Evolutionary conservation across 92 coral and sea anemone species (phyloP), one percentile per base, ranked within the genome.

Genomic region (Zoanthus gigantus): DNA sequence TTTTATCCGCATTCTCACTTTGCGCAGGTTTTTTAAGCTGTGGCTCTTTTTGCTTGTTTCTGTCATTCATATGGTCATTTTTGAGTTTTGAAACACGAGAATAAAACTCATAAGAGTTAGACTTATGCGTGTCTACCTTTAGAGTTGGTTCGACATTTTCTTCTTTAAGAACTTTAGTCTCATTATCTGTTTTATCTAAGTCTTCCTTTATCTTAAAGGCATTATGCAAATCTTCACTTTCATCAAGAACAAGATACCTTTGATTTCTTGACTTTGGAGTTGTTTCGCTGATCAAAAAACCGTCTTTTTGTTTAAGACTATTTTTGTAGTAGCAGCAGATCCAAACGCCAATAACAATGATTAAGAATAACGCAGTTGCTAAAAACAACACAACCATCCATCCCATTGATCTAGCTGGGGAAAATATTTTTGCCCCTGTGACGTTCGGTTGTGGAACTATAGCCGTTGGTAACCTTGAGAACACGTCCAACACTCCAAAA

Each of bases 281-380:
- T 18, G 61, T 81, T 14, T 16, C 44, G 13, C 75, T 81, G 14
- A 65, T 23, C 5, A 81, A 57, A 31, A 66, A 58, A 66, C 76
- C 75, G 6, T 73, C 85, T 81, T 54, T 81, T 9, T 13, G 31
- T 56, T 81, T 81, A 8, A 81, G 74, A 71, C 42, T 45, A 4
- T 66, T 34, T 13, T 81, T 81, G 85, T 81, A 81, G 74, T 81
- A 81, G 85, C 29, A 81, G 85, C 75, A 81, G 23, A 66, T 52
- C 85, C 85, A 81, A 45, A 81, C 45, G 14, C 58, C 85, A 44
- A 81, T 12, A 81, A 81, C 11, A 45, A 66, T 32, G 9, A 81
- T 28, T 12, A 81, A 11, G 7, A 48, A 31, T 18, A 81, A 6
- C 45, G 66, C 44, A 31, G 63, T 30, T 29, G 66, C 23, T 1